Evolutionary conservation across 2,797 vertebrate species (phyloP).

Genomic region (Tadarida brasiliensis): DNA sequence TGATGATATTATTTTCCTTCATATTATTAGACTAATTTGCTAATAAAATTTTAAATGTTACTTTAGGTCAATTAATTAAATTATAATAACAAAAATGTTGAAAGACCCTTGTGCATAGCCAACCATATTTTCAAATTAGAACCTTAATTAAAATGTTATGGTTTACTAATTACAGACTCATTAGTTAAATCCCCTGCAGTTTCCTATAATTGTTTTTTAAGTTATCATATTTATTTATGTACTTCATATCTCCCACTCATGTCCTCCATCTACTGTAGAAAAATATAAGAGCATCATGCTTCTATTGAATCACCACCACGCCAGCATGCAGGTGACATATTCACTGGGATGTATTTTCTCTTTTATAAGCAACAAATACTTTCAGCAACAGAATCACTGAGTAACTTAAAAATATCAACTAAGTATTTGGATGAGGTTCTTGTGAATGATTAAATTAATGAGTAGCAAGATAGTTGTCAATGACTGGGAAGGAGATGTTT

Average conservation of each 20-base stretch:
- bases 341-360: not conserved
- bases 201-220: conserved; percentile 79
- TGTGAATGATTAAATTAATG: not conserved
- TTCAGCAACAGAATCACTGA: not conserved
- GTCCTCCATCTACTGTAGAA: not conserved
- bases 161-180: conserved; percentile 81
- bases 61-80: conserved; percentile 85
- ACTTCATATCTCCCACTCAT: not conserved
- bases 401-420: not conserved
- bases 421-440: not conserved
- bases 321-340: not conserved
- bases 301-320: not conserved
- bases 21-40: conserved; percentile 79
- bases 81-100: conserved; percentile 78
- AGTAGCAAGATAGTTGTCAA: not conserved
- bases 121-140: conserved; percentile 86
- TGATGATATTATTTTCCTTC: conserved; percentile 28
- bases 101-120: conserved; percentile 71
- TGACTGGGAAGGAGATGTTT: not conserved
- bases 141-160: conserved; percentile 81
- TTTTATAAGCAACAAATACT: not conserved
- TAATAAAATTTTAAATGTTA: conserved; percentile 73
- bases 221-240: conserved; percentile 63
- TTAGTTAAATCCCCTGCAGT: conserved; percentile 79
- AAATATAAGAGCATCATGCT: not conserved